phyloP scores from a whole-genome alignment of 1,140 invertebrate species.

The Drosophila murphyi region DNA sequence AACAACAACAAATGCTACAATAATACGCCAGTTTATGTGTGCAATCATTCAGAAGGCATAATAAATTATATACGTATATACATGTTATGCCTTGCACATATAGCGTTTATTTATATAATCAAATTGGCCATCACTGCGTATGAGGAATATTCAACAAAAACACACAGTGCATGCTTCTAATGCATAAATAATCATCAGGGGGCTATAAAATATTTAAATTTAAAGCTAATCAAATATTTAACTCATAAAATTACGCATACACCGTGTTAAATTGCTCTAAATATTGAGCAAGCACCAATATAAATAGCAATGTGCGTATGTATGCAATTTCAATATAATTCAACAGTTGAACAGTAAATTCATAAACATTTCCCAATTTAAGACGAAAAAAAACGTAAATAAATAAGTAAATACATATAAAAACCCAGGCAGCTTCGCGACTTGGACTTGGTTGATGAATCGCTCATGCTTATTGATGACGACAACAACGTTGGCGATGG shows the following conservation, averaged over 20 bases:
- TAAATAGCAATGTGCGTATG: neutral
- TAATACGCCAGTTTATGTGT: conserved; percentile 38
- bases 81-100: conserved; percentile 39
- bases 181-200: conserved; percentile 45
- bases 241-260: conserved; percentile 62
- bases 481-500: conserved; percentile 33
- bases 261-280: conserved; percentile 37
- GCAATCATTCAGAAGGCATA: conserved; percentile 60
- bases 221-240: conserved; percentile 38
- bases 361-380: conserved; percentile 53
- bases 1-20: conserved; percentile 36
- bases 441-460: conserved; percentile 54
- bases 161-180: conserved; percentile 16
- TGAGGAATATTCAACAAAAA: conserved; percentile 35
- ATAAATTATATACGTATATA: conserved; percentile 42
- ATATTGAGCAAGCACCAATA: conserved; percentile 7
- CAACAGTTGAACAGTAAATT: conserved; percentile 40
- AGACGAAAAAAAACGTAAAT: neutral
- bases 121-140: conserved; percentile 38
- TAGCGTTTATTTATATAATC: conserved; percentile 44
- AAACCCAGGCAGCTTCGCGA: conserved; percentile 10
- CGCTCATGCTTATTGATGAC: conserved; percentile 55
- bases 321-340: conserved; percentile 7
- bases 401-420: conserved; percentile 13
- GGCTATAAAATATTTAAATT: conserved; percentile 55